phyloP scores from a whole-genome alignment of 2,113 vertebrate genomes.

The Zeus faber region DNA sequence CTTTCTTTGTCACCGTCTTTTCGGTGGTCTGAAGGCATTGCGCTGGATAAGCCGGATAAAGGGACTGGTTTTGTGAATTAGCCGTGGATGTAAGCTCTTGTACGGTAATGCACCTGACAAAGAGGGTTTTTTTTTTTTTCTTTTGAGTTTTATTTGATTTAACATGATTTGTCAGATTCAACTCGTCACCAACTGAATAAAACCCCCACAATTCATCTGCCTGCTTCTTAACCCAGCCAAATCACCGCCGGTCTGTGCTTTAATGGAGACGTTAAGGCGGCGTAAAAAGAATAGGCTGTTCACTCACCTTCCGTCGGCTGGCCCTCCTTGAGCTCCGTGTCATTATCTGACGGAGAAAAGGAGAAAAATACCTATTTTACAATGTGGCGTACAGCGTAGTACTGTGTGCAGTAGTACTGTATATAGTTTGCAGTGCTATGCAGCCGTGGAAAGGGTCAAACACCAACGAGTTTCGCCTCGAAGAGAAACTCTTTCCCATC shows the following conservation, averaged over 20 bases:
- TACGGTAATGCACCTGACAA: constrained; percentile 60
- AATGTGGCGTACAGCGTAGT: too few species aligned
- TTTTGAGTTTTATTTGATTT: too few species aligned
- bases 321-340: constrained; percentile 64
- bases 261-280: constrained; percentile 61
- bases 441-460: too few species aligned
- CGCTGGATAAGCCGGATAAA: constrained; percentile 51
- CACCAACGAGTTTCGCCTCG: too few species aligned
- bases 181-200: constrained; percentile 44
- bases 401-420: too few species aligned
- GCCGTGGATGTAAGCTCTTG: constrained; percentile 49
- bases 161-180: constrained; percentile 34
- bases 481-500: too few species aligned
- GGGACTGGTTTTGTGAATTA: constrained; percentile 48
- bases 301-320: constrained; percentile 70
- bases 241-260: constrained; percentile 51
- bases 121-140: too few species aligned
- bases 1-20: constrained; percentile 50
- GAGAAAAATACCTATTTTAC: too few species aligned
- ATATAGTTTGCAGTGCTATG: too few species aligned
- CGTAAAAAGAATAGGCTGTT: constrained; percentile 62
- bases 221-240: constrained; percentile 50
- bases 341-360: constrained; percentile 58
- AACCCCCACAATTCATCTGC: constrained; percentile 44
- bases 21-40: constrained; percentile 49